A percentile compares a stretch with the other conserved stretches of the same genome.
These are phyloP conservation scores for Tolmerus cingulatus DNA, from an alignment of 2,888 invertebrate species.

Conservation along the genomic window DNA sequence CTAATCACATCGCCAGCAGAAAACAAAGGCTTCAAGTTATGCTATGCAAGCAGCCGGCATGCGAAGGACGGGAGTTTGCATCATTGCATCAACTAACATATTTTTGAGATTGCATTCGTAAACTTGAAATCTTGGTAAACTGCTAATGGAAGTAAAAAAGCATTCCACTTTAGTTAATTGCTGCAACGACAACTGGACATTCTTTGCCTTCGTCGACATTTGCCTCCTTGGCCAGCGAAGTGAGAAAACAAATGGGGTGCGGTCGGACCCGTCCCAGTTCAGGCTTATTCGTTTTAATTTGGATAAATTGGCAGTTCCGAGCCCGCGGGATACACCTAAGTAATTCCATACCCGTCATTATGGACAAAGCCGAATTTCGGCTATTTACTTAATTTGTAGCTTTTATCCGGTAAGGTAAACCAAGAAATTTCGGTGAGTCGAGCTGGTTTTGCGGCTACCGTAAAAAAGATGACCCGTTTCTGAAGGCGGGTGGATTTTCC, in stretches of 20 bases:
- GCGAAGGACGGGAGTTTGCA: neutral
- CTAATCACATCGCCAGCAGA: neutral
- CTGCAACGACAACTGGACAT: neutral
- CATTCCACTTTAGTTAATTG: neutral
- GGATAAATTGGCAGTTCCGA: neutral
- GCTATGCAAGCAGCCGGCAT: neutral
- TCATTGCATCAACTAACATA: neutral
- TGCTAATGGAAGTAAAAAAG: neutral
- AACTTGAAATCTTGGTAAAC: neutral
- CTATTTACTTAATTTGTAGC: neutral
- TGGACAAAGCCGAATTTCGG: neutral
- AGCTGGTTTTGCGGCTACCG: neutral
- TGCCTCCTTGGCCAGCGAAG: neutral
- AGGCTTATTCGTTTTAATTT: neutral
- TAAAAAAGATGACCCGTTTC: neutral
- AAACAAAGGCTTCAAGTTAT: neutral
- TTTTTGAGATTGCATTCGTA: neutral
- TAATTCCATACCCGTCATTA: neutral
- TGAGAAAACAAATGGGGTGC: neutral
- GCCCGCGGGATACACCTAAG: neutral
- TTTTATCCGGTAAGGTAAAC: neutral
- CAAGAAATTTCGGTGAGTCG: neutral
- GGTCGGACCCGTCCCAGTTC: neutral
- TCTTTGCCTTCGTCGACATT: neutral
- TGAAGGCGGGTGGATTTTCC: neutral